Evolutionary conservation across 2,888 invertebrate genomes (phyloP).

Genomic region (Gasteruption jaculator): DNA sequence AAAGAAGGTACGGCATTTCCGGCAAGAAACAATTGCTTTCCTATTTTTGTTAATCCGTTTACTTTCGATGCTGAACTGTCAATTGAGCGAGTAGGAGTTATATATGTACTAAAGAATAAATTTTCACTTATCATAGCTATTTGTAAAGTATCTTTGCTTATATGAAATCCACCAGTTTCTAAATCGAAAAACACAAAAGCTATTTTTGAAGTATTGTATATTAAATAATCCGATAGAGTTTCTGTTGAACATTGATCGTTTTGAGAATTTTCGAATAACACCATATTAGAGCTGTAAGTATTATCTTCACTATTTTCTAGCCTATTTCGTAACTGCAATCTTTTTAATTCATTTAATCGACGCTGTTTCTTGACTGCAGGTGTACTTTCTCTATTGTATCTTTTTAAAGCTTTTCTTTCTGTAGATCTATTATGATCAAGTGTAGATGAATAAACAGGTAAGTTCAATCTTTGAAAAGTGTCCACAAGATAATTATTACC

Average conservation of each 20-base stretch:
- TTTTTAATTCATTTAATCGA: background rate
- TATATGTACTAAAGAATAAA: conserved; percentile 13
- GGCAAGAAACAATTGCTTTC: conserved; percentile 10
- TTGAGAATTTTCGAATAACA: conserved; percentile 6
- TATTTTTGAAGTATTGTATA: background rate
- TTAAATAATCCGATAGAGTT: conserved; percentile 1
- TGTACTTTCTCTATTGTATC: conserved; percentile 2
- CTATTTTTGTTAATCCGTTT: conserved; percentile 16
- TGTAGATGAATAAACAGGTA: too few species aligned
- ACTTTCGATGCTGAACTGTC: conserved; percentile 9
- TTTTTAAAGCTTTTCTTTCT: too few species aligned
- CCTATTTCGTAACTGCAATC: too few species aligned
- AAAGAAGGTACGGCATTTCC: conserved; percentile 10
- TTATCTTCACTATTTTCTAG: too few species aligned
- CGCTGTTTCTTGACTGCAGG: conserved; percentile 1
- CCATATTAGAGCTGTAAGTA: too few species aligned
- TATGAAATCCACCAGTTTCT: conserved; percentile 16
- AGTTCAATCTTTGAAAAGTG: too few species aligned
- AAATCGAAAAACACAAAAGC: conserved; percentile 16
- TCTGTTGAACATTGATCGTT: conserved; percentile 6
- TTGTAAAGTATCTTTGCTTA: conserved; percentile 14
- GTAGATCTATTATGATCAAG: conserved; percentile 8
- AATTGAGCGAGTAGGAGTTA: conserved; percentile 14
- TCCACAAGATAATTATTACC: too few species aligned
- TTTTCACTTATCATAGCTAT: conserved; percentile 11